phyloP scores from a whole-genome alignment of 2,797 vertebrate genomes.

The Microhierax caerulescens region DNA sequence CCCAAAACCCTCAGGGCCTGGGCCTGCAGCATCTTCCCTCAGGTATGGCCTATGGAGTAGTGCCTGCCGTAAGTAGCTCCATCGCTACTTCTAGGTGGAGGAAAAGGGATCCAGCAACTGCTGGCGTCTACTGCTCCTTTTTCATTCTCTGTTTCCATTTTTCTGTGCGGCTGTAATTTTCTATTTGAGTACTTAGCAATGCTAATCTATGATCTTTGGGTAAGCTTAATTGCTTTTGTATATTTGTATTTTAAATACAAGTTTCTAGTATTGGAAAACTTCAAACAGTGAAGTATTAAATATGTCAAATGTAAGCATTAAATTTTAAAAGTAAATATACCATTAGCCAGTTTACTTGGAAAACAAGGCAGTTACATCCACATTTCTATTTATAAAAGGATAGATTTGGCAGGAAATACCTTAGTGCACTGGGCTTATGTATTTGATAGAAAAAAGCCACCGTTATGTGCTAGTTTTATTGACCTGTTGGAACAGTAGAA shows the following conservation, averaged over 20 bases:
- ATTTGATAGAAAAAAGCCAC: neutral
- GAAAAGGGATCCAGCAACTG: neutral
- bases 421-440: neutral
- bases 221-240: neutral
- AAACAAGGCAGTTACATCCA: neutral
- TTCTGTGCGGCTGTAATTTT: neutral
- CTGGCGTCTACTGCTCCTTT: neutral
- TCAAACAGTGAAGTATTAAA: neutral
- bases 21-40: neutral
- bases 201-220: neutral
- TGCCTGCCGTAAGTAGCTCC: too few species aligned
- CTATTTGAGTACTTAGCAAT: neutral
- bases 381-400: neutral
- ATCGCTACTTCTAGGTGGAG: too few species aligned
- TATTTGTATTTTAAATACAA: neutral
- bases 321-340: neutral
- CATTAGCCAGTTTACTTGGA: neutral
- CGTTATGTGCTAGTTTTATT: neutral
- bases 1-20: neutral
- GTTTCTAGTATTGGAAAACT: neutral
- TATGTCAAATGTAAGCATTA: neutral
- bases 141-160: neutral
- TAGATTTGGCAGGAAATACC: neutral
- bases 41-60: too few species aligned
- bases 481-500: neutral